phyloP scores from a whole-genome alignment of 2,888 invertebrate species.

The Phalera bucephala region DNA sequence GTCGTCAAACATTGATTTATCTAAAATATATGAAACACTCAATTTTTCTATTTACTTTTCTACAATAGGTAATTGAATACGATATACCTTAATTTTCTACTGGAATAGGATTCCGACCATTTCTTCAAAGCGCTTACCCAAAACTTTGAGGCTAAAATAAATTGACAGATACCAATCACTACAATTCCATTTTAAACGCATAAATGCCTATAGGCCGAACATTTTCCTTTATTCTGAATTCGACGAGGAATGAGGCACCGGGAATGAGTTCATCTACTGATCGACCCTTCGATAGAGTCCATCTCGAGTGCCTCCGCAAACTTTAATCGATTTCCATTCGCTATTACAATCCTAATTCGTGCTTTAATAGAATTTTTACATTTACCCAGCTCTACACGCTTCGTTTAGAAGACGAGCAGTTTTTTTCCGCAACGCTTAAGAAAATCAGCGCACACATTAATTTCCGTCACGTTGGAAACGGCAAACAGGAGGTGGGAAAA shows the following conservation, averaged over 20 bases:
- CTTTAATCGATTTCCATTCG: slow-evolving; percentile 59
- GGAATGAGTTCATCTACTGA: slow-evolving; percentile 53
- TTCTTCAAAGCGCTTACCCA: no score
- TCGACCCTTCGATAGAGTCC: slow-evolving; percentile 42
- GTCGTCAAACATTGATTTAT: no score
- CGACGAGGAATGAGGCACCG: slow-evolving; percentile 38
- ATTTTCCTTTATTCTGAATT: slow-evolving; percentile 46
- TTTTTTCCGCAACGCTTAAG: slow-evolving; percentile 39
- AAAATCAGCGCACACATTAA: slow-evolving; percentile 75
- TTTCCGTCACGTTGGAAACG: slow-evolving; percentile 63
- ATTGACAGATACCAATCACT: slow-evolving; percentile 21
- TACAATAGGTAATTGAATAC: no score
- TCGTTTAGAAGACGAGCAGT: slow-evolving; percentile 42
- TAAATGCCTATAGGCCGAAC: slow-evolving; percentile 22
- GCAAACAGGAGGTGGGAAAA: slow-evolving; percentile 61
- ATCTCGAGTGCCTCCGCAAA: slow-evolving; percentile 36
- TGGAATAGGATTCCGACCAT: no score
- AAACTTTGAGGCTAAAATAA: slow-evolving; percentile 14
- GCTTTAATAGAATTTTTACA: slow-evolving; percentile 59
- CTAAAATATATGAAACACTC: no score
- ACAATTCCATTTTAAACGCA: slow-evolving; percentile 18
- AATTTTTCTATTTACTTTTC: no score
- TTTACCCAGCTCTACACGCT: slow-evolving; percentile 39
- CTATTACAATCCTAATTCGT: slow-evolving; percentile 50
- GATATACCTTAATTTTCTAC: no score